phyloP scores from a whole-genome alignment of 2,113 vertebrate genomes.

The Tursiops truncatus region DNA sequence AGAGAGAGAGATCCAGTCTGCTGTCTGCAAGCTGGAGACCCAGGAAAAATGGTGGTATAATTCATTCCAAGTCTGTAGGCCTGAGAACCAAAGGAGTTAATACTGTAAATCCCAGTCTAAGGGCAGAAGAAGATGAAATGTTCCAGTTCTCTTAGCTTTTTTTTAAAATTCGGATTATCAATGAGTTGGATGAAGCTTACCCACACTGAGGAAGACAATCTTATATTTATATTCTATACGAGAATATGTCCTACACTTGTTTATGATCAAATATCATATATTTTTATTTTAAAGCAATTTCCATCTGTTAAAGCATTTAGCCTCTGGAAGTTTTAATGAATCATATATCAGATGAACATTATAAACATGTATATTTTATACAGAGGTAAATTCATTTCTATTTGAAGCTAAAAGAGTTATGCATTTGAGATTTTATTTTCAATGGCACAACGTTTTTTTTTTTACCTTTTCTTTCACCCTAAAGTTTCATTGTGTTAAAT shows the following conservation, averaged over 20 bases:
- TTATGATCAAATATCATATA: neutral
- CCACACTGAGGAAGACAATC: neutral
- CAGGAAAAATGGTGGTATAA: neutral
- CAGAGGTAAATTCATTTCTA: neutral
- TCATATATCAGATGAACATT: constrained; percentile 25
- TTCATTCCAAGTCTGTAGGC: neutral
- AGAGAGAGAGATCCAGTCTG: neutral
- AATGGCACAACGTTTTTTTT: neutral
- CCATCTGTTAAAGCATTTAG: constrained; percentile 35
- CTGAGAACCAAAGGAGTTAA: neutral
- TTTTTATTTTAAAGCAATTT: constrained; percentile 43
- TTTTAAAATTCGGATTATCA: neutral
- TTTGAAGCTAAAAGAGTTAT: neutral
- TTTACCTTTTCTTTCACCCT: neutral
- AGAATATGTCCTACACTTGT: neutral
- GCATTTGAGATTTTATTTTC: neutral
- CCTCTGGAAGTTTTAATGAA: constrained; percentile 41
- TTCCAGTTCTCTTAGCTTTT: neutral
- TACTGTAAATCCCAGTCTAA: neutral
- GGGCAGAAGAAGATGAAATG: neutral
- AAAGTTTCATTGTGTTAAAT: neutral
- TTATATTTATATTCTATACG: neutral
- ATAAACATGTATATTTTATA: neutral
- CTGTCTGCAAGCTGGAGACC: neutral
- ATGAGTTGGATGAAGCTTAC: neutral